Percentiles rank a stretch among this genome's conserved stretches.
These are phyloP conservation scores for Rhynchomys soricoides DNA, from an alignment of 2,113 vertebrate genomes.

Conservation along the genomic window DNA sequence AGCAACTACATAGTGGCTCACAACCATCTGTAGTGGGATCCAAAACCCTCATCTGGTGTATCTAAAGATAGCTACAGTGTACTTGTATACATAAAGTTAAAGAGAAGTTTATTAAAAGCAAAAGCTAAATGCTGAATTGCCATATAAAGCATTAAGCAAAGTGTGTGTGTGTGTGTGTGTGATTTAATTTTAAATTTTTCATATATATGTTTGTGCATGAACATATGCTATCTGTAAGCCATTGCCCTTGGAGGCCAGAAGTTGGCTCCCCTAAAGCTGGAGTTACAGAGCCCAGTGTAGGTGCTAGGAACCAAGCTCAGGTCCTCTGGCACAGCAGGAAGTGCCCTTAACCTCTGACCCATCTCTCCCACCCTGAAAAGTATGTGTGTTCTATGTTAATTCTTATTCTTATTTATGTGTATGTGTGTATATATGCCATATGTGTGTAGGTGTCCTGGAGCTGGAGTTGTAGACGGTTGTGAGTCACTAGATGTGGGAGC, in stretches of 20 bases:
- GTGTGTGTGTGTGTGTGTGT: background rate
- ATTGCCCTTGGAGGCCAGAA: background rate
- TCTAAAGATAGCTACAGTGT: too few species aligned
- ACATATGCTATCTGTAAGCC: background rate
- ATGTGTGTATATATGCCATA: background rate
- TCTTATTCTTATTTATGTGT: background rate
- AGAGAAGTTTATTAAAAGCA: slow-evolving; percentile 79
- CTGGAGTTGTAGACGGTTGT: background rate
- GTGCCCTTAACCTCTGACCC: background rate
- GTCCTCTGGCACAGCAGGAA: background rate
- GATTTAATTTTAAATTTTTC: background rate
- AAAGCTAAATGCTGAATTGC: slow-evolving; percentile 63
- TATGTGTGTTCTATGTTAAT: background rate
- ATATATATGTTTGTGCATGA: background rate
- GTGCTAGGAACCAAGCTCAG: background rate
- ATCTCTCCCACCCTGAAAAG: background rate
- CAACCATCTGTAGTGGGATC: too few species aligned
- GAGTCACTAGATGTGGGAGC: background rate
- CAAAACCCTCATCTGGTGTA: too few species aligned
- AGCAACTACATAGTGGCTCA: too few species aligned
- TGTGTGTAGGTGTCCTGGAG: background rate
- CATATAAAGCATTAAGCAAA: background rate
- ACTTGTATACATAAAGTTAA: too few species aligned
- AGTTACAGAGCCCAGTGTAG: background rate
- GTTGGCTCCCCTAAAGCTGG: background rate